A percentile compares a stretch with the other conserved stretches of the same genome.
These are phyloP conservation scores for Thymelicus lineola DNA, from an alignment of 2,888 invertebrate species.

Conservation along the genomic window DNA sequence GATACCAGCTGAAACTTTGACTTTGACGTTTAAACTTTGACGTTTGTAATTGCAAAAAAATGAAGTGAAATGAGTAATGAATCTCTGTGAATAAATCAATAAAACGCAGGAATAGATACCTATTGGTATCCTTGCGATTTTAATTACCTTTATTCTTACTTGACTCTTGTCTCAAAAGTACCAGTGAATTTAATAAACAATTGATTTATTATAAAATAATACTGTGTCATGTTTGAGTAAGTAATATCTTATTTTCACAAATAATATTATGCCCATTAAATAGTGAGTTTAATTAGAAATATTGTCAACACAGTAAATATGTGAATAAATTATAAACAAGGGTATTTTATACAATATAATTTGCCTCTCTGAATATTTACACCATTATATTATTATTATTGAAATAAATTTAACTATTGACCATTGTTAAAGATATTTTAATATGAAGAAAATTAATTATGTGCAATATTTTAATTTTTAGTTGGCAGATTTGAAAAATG, in stretches of 20 bases:
- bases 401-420: too few relatives aligned
- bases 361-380: too few relatives aligned
- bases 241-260: background rate
- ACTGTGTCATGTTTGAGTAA: constrained; percentile 16
- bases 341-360: too few relatives aligned
- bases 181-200: background rate
- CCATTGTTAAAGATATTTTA: too few relatives aligned
- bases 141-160: constrained; percentile 3
- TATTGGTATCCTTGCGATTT: constrained; percentile 6
- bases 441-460: background rate
- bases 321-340: too few relatives aligned
- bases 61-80: constrained; percentile 12
- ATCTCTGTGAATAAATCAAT: constrained; percentile 18
- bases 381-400: too few relatives aligned
- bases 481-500: constrained; percentile 56
- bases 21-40: background rate
- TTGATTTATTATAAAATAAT: background rate
- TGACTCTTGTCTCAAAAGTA: constrained; percentile 6
- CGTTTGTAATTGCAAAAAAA: background rate
- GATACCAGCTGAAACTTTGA: background rate
- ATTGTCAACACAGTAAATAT: too few relatives aligned
- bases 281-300: too few relatives aligned
- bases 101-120: constrained; percentile 1
- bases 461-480: constrained; percentile 9
- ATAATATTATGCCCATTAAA: too few relatives aligned